Base-by-base conservation (phyloP, 2,888 invertebrate species). In the Rotaria socialis region DNA sequence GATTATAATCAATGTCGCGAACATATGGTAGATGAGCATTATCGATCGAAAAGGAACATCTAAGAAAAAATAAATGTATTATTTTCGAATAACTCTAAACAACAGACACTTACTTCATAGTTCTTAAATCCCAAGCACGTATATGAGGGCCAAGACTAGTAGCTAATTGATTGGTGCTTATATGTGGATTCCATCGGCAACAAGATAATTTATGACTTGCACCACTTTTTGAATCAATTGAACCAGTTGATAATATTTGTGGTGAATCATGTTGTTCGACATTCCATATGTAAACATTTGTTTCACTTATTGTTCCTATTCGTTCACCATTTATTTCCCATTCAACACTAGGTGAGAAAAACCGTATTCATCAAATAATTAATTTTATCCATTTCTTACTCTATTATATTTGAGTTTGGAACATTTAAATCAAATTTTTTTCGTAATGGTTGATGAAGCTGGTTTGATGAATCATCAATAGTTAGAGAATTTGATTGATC, bases 121-220 rank as follows among this genome's bases (percentile, higher is more conserved):
- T 92, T 84, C 97, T 92, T 0, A 96, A 93, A 91, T 98, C 97
- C 92, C 95, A 96, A 4, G 96, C 95, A 88, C 94, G 94, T 87
- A 98, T 93, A 89, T 94, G 94, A 88, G 94, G 94, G 88, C 96
- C 96, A 90, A 95, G 94, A 14, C 96, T 93, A 0, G 96, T 94
- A 43, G 95, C 94, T 90, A 98, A 94, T 91, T 95, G 95, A 87
- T 94, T 93, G 88, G 94, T 94, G 88, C 94, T 94, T 90, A 96
- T 96, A 90, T 97, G 96, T 19, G 97, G 96, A 91, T 96, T 96
- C 97, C 97, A 98, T 91, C 95, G 95, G 16, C 96, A 96, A 85
- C 93, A 94, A 0, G 94, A 94, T 89, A 95, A 94, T 90, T 94
- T 94, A 56, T 94, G 94, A 88, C 94, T 93, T 88, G 94, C 94